Conservation (phyloP, 1,140 invertebrate genomes). For the Drosophila arawakana region DNA sequence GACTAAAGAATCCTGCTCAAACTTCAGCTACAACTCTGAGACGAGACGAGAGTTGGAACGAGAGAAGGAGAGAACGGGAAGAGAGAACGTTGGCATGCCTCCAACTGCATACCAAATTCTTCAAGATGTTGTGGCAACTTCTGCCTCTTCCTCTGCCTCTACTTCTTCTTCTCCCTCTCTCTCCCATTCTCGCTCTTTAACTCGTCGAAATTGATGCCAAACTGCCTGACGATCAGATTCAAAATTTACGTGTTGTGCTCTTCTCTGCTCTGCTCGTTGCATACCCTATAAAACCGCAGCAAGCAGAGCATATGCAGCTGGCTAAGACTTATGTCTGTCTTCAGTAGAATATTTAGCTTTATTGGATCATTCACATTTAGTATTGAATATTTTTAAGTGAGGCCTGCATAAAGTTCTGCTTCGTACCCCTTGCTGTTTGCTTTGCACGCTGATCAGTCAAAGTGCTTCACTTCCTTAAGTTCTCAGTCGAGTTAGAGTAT, state of each 20-base stretch:
- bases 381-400: too few species aligned
- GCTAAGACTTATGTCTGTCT: not conserved
- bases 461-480: too few species aligned
- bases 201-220: constrained; percentile 74
- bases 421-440: too few species aligned
- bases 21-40: constrained; percentile 19
- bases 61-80: constrained; percentile 19
- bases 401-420: too few species aligned
- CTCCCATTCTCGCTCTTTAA: not conserved
- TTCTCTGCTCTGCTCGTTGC: constrained; percentile 23
- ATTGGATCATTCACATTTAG: too few species aligned
- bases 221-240: constrained; percentile 62
- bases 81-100: constrained; percentile 68
- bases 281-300: constrained; percentile 22
- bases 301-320: not conserved
- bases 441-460: not conserved
- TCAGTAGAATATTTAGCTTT: not conserved
- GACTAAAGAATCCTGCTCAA: constrained; percentile 36
- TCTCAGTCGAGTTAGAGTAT: constrained; percentile 31
- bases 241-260: constrained; percentile 74
- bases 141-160: constrained; percentile 13
- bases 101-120: constrained; percentile 81
- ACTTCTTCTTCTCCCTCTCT: not conserved
- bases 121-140: constrained; percentile 79
- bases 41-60: not conserved